Base-by-base conservation (phyloP, 92 coral and sea anemone species). In the Nematostella vectensis region DNA sequence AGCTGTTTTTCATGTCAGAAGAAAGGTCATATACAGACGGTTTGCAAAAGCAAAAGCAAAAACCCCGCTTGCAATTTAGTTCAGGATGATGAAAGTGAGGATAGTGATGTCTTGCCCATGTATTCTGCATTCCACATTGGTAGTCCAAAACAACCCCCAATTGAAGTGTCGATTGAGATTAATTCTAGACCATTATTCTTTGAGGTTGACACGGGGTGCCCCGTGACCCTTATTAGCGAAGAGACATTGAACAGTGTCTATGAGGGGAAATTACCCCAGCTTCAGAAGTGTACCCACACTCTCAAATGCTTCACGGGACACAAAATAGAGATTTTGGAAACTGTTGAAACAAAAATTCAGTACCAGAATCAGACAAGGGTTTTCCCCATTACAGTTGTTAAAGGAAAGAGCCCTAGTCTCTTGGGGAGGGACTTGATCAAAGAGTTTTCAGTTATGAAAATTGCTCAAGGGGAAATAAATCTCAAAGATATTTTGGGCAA, bases 201-300 rank as follows among this genome's bases (percentile, higher is more conserved):
- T 44, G 54, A 70, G 43, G 58, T 61, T 38, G 68, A 51, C 54
- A 70, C 69, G 13, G 68, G 70, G 38, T 42, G 62, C 45, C 78
- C 64, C 23, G 45, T 71, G 48, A 71, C 78, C 50, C 27, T 71
- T 31, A 47, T 72, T 26, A 56, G 68, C 31, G 59, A 63, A 63
- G 59, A 55, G 59, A 55, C 69, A 47, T 44, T 63, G 27, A 56
- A 31, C 55, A 49, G 29, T 36, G 69, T 42, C 42, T 49, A 26
- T 24, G 43, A 29, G 15, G 31, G 59, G 22, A 50, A 33, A 2
- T 29, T 31, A 30, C 69, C 47, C 30, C 44, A 62, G 29, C 47
- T 48, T 21, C 21, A 49, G 25, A 33, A 44, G 31, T 68, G 29
- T 31, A 11, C 11, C 25, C 43, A 28, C 13, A 36, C 28, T 17